Conservation (phyloP, 2,797 vertebrate species). For the Spondyliosoma cantharus region DNA sequence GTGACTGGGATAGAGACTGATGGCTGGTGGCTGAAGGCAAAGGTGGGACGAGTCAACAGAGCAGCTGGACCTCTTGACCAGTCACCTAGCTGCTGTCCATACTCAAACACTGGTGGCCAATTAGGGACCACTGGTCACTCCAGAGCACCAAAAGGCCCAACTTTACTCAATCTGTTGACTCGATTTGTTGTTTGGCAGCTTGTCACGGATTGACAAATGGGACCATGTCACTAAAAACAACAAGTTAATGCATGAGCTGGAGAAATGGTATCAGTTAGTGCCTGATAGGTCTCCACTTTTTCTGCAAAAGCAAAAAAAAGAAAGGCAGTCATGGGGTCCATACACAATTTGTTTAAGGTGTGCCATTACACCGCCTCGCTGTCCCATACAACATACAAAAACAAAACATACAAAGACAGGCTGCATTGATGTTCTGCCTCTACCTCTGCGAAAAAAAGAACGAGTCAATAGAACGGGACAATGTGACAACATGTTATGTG, state of each 20-base stretch:
- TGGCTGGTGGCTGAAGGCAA: constrained; percentile 46
- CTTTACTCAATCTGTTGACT: constrained; percentile 61
- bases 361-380: no score
- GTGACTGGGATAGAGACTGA: constrained; percentile 48
- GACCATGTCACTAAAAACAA: constrained; percentile 76
- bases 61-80: constrained; percentile 70
- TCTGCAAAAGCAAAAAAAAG: constrained; percentile 14
- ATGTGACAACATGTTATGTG: no score
- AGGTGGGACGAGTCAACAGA: constrained; percentile 41
- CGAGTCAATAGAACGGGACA: no score
- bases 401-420: no score
- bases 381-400: no score
- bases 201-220: constrained; percentile 71
- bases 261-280: constrained; percentile 48
- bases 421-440: no score
- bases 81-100: constrained; percentile 68
- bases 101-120: constrained; percentile 64
- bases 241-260: constrained; percentile 63
- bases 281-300: constrained; percentile 36
- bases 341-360: no score
- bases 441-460: no score
- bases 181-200: constrained; percentile 64
- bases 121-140: constrained; percentile 48
- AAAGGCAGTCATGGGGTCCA: constrained; percentile 7
- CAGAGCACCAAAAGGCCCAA: constrained; percentile 57